Base-by-base conservation (phyloP, 2,888 invertebrate genomes). In the Andrena camellia region DNA sequence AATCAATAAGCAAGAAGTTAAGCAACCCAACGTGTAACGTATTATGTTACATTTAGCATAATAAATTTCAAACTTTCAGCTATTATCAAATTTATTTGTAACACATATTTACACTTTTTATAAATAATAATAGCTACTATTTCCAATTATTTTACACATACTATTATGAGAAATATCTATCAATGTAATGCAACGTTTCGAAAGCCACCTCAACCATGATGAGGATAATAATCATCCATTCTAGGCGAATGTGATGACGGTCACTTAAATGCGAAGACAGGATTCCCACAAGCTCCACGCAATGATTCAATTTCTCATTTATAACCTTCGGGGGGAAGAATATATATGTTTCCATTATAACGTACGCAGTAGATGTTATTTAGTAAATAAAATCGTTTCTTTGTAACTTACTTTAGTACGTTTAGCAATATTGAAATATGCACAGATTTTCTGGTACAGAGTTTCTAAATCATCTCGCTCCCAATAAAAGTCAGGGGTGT, bases 401-500 rank as follows among this genome's bases (percentile, higher is more conserved):
- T n/a, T 57, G 2, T 13, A 35, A 84, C 92, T 94, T 91, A 97
- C 98, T 95, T 96, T 97, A 8, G 98, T 98, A 84, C 99, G 95
- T 89, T 97, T 96, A 0, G 96, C 95, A 81, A 99, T 97, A 85
- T 96, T 97, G 91, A 99, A 97, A 94, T 99, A 98, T 1, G 96
- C 95, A 84, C 97, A 97, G 0, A 97, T 97, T 91, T 97, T 96
- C 78, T 96, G 96, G 94, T 99, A 99, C 6, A 99, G 95, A 0
- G 94, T 95, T 94, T 99, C 99, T 42, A 99, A 95, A 73, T 97
- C 96, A 89, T 99, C 98, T 72, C 98, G 96, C 91, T 99, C 99
- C 99, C 99, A 99, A 94, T 99, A 99, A 94, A 99, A 99, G 94
- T 99, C 99, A 0, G 99, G 99, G 0, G 98, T 98, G 94, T 99